phyloP scores from a whole-genome alignment of 2,113 vertebrate genomes.

The Poecilia latipinna region DNA sequence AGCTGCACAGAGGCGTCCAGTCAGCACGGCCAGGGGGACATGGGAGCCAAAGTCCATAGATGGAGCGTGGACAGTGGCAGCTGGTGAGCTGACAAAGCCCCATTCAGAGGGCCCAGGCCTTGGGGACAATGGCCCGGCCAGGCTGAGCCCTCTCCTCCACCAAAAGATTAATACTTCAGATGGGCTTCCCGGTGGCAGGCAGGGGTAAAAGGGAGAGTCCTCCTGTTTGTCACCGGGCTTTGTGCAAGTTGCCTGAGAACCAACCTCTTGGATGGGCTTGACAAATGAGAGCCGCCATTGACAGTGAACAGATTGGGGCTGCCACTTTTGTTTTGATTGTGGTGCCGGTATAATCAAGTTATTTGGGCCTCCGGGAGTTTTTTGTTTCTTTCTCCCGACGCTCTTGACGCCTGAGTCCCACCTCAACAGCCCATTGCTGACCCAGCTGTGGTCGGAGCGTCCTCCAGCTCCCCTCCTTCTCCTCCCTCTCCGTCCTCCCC shows the following conservation, averaged over 20 bases:
- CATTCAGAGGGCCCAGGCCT: constrained; percentile 79
- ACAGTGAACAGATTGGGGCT: constrained; percentile 79
- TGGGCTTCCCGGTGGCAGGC: constrained; percentile 82
- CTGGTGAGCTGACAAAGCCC: constrained; percentile 84
- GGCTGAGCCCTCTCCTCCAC: constrained; percentile 80
- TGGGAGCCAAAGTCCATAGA: constrained; percentile 79
- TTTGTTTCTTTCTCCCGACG: constrained; percentile 70
- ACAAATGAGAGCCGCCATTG: constrained; percentile 81
- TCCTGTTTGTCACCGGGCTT: constrained; percentile 82
- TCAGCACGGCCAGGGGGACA: constrained; percentile 78
- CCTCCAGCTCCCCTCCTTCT: constrained; percentile 63
- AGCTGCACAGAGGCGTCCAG: constrained; percentile 81
- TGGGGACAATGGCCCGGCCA: constrained; percentile 80
- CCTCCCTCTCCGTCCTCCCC: constrained; percentile 13
- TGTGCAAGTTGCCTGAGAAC: constrained; percentile 81
- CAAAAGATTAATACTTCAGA: constrained; percentile 86
- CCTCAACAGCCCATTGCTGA: constrained; percentile 57
- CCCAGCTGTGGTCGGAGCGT: constrained; percentile 57
- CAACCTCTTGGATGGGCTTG: constrained; percentile 80
- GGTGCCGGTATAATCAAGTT: constrained; percentile 80
- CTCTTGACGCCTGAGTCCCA: constrained; percentile 76
- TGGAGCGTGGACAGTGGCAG: constrained; percentile 81
- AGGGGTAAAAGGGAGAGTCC: constrained; percentile 80
- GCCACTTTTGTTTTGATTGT: constrained; percentile 82
- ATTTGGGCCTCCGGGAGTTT: constrained; percentile 73